A percentile compares a stretch with the other conserved stretches of the same genome.
These are phyloP conservation scores for Vanessa atalanta DNA, from an alignment of 1,140 invertebrate genomes.

Conservation along the genomic window DNA sequence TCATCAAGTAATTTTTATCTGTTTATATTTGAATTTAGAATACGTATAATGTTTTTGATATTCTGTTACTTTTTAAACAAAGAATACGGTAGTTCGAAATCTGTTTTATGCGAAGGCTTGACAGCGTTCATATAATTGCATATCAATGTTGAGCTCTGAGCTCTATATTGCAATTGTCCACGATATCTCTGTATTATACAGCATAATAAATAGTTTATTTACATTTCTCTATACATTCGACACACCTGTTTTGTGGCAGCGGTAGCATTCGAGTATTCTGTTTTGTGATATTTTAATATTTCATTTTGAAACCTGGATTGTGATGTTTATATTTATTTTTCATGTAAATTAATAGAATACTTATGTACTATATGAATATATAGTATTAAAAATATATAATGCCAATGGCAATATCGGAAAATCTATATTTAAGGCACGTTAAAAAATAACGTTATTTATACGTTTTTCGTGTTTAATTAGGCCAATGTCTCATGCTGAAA, in stretches of 20 bases:
- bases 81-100: not conserved
- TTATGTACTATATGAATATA: too few relatives aligned
- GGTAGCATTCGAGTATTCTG: not conserved
- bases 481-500: too few relatives aligned
- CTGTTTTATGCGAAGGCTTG: not conserved
- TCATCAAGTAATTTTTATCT: too few relatives aligned
- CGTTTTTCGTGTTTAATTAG: too few relatives aligned
- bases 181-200: not conserved
- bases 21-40: too few relatives aligned
- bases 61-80: too few relatives aligned
- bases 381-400: too few relatives aligned
- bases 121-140: slow-evolving; percentile 1
- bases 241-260: not conserved
- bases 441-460: too few relatives aligned
- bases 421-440: too few relatives aligned
- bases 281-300: slow-evolving; percentile 3
- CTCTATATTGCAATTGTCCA: not conserved
- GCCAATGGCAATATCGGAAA: too few relatives aligned
- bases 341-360: not conserved
- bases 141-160: not conserved
- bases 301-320: not conserved
- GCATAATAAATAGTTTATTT: slow-evolving; percentile 7
- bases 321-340: not conserved
- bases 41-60: too few relatives aligned
- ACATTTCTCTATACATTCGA: slow-evolving; percentile 8